Evolutionary conservation across 2,797 vertebrate genomes (phyloP), one percentile per base, ranked within the genome.

Genomic region (Coregonus suidteri): DNA sequence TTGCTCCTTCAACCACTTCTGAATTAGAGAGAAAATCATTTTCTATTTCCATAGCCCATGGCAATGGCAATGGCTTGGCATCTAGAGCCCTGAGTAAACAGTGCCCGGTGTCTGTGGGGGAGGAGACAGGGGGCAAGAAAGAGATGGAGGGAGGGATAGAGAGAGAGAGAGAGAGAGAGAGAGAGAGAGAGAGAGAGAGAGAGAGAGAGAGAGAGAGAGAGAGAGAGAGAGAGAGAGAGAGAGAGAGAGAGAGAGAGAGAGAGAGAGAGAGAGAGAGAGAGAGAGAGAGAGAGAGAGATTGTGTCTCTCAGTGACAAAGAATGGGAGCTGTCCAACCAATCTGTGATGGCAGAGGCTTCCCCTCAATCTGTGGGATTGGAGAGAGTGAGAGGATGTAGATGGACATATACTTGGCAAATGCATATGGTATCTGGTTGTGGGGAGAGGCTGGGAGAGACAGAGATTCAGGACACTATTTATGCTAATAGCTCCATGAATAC

Each of bases 71-170:
- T 47, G 77, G 78, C 80, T 80, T 79, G 75, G 80, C 75, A 47
- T 80, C 80, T 81, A 72, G 75, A 73, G 81, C 30, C 75, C 64
- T 25, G 31, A 83, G 62, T 83, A 65, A 67, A 80, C 59, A 16
- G 53, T 74, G 75, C 51, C 59, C 47, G 70, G 65, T 81, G 81
- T 75, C 59, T 64, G 59, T 9, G 59, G 13, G 59, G 59, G 15
- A 14, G 52, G n/a, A 5, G 41, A 71, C 37, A 51, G 47, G 18
- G 71, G 30, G 51, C 15, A 54, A 18, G 67, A 69, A 37, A 3
- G 67, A 16, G 25, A 76, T 35, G 65, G 64, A 35, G 64, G 16
- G 64, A 51, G 74, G 7, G 74, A 18, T n/a, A 68, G 1, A 25
- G 75, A 70, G 7, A 67, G 62, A 75, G 80, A 82, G 75, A 76